These are phyloP conservation scores for Phyllotis vaccarum DNA, from an alignment of 2,797 vertebrate genomes.

Conservation along the genomic window DNA sequence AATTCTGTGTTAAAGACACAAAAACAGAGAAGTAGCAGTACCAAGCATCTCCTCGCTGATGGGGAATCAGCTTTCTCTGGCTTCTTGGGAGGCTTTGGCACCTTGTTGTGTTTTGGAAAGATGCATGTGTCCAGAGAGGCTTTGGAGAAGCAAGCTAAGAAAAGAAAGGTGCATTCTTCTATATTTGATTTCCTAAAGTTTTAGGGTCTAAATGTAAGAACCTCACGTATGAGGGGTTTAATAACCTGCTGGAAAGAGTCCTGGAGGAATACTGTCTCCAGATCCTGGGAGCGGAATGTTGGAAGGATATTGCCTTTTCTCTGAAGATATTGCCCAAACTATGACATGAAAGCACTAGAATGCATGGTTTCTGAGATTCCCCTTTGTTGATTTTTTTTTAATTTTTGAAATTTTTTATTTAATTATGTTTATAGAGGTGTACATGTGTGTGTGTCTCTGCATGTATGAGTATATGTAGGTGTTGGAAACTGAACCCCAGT, in stretches of 20 bases:
- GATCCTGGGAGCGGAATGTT: background rate
- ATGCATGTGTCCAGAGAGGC: background rate
- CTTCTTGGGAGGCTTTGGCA: background rate
- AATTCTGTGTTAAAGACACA: background rate
- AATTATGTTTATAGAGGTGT: background rate
- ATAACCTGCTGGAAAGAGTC: background rate
- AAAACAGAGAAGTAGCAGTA: background rate
- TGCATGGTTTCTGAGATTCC: background rate
- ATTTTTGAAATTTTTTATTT: background rate
- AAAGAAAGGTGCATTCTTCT: background rate
- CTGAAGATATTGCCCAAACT: background rate
- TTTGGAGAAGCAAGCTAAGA: background rate
- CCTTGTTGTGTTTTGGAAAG: background rate
- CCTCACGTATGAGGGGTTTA: background rate
- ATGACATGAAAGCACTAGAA: background rate
- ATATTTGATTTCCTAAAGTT: background rate
- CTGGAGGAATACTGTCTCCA: background rate
- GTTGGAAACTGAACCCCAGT: background rate
- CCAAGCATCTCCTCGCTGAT: background rate
- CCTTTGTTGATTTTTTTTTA: background rate
- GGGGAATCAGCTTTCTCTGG: background rate
- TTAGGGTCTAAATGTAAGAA: background rate
- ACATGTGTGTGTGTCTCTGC: background rate
- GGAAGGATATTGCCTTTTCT: background rate
- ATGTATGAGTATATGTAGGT: background rate